Conservation (phyloP, 2,797 vertebrate species). For the Choloepus didactylus region DNA sequence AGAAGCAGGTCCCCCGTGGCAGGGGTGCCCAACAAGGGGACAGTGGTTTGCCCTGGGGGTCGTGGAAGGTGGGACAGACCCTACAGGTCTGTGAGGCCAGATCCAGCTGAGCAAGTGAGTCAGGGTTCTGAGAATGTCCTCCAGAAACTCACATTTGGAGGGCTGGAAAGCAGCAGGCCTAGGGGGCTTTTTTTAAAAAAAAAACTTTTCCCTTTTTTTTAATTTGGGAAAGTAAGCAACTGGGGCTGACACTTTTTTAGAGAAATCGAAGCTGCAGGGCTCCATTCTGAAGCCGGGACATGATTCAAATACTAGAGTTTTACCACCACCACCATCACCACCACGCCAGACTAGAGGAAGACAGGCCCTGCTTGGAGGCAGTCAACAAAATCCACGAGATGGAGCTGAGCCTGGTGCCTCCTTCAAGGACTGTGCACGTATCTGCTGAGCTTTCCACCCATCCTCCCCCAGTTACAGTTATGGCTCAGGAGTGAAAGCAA, state of each 20-base stretch:
- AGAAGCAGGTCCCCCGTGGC: not conserved
- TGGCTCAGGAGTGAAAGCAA: not conserved
- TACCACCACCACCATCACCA: no score
- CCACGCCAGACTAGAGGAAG: not conserved
- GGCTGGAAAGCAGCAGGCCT: not conserved
- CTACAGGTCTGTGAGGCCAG: not conserved
- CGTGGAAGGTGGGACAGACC: not conserved
- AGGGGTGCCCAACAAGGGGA: not conserved
- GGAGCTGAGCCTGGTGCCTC: accelerated
- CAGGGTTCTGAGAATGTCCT: not conserved
- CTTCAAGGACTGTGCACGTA: not conserved
- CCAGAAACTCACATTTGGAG: not conserved
- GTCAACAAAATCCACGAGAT: not conserved
- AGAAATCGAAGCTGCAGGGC: not conserved
- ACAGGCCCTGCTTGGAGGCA: not conserved
- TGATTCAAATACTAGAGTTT: conserved; percentile 4
- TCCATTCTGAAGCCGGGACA: not conserved
- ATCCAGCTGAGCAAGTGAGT: not conserved
- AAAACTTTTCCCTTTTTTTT: not conserved
- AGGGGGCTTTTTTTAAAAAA: not conserved
- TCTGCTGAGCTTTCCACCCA: not conserved
- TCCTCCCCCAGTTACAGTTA: not conserved
- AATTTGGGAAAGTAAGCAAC: not conserved
- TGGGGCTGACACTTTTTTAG: not conserved
- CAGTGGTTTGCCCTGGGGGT: accelerated